A percentile compares a stretch with the other conserved stretches of the same genome.
These are phyloP conservation scores for Ceuthmochares aereus DNA, from an alignment of 2,113 vertebrate species.

Conservation along the genomic window DNA sequence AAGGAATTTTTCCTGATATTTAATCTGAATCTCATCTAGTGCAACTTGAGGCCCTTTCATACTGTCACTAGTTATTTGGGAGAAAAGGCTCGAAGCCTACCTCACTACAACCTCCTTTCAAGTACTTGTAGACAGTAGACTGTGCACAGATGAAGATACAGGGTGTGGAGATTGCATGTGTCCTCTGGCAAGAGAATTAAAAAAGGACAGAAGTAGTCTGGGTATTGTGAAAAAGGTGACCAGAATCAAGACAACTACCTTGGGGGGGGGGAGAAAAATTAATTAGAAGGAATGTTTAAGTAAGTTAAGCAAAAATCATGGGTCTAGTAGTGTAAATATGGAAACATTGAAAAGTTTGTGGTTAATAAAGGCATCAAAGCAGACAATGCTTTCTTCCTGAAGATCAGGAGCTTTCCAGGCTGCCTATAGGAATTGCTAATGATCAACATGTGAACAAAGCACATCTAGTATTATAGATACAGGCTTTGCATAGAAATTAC, in stretches of 20 bases:
- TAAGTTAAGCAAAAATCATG: not conserved
- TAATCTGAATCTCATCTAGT: too few relatives aligned
- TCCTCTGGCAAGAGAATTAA: not conserved
- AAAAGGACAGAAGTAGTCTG: not conserved
- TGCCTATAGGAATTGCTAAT: not conserved
- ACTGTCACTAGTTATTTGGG: too few relatives aligned
- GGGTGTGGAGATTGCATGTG: fast-evolving
- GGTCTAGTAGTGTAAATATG: not conserved
- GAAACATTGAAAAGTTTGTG: not conserved
- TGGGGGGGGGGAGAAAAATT: too few relatives aligned
- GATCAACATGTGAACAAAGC: not conserved
- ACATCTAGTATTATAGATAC: not conserved
- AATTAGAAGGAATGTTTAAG: not conserved
- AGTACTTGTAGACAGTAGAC: too few relatives aligned
- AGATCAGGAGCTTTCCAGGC: not conserved
- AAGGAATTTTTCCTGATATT: too few relatives aligned
- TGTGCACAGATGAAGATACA: not conserved
- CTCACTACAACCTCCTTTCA: too few relatives aligned
- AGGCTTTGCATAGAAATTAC: not conserved
- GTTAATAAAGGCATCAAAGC: not conserved
- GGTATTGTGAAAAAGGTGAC: not conserved
- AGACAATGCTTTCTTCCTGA: not conserved
- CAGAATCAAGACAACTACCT: not conserved
- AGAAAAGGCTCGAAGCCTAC: too few relatives aligned
- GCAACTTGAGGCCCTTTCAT: too few relatives aligned